phyloP scores from a whole-genome alignment of 2,113 vertebrate species.

The Pluvianellus socialis region DNA sequence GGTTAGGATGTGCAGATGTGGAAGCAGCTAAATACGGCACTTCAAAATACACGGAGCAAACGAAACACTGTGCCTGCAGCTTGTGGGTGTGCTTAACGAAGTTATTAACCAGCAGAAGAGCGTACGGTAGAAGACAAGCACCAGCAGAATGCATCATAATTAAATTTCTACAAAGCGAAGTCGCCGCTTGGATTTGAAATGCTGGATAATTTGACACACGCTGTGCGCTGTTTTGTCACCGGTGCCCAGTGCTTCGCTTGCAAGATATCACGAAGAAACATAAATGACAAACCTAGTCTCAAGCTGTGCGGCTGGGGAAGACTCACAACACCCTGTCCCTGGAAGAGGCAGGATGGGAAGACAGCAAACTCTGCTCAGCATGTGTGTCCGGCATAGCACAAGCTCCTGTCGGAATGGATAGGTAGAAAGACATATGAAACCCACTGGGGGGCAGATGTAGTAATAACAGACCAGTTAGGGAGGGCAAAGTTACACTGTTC shows the following conservation, averaged over 20 bases:
- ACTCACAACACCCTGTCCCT: not conserved
- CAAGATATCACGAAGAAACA: not conserved
- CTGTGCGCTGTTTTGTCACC: not conserved
- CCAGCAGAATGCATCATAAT: not conserved
- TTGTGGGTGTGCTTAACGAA: not conserved
- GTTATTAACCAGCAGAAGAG: not conserved
- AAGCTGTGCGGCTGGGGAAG: not conserved
- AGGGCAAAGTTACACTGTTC: not conserved
- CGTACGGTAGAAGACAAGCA: not conserved
- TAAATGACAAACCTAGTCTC: not conserved
- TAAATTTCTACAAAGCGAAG: not conserved
- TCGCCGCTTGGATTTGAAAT: not conserved
- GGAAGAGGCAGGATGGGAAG: not conserved
- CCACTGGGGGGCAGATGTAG: accelerated
- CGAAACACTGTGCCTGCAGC: not conserved
- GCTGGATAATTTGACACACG: not conserved
- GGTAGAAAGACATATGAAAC: not conserved
- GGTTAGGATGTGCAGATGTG: not conserved
- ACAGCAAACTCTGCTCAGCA: not conserved
- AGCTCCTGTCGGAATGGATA: accelerated
- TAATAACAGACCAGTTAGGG: not conserved
- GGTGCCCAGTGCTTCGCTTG: not conserved
- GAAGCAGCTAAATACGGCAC: accelerated
- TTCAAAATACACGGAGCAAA: not conserved
- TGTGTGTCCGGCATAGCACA: accelerated